phyloP scores from a whole-genome alignment of 2,113 vertebrate genomes.

The Erinaceus europaeus region DNA sequence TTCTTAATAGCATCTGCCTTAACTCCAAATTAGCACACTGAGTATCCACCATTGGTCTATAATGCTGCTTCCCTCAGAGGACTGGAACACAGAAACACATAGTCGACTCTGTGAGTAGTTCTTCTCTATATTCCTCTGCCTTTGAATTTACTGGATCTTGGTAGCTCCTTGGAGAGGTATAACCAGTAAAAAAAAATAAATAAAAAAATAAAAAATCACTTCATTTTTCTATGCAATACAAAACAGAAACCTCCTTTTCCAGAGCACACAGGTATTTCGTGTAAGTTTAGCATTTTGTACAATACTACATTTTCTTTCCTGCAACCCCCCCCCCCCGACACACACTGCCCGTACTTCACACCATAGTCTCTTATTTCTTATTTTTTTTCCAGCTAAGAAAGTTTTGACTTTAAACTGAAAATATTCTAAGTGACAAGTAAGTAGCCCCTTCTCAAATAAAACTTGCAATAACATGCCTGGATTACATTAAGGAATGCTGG shows the following conservation, averaged over 20 bases:
- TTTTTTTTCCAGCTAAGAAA: neutral
- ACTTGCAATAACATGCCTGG: constrained; percentile 68
- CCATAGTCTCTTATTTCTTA: constrained; percentile 13
- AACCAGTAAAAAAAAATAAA: no score
- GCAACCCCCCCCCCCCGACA: neutral
- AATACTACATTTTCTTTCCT: constrained; percentile 39
- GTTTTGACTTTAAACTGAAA: constrained; percentile 28
- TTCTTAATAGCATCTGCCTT: neutral
- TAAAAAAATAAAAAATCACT: constrained; percentile 1
- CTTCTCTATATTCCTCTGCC: neutral
- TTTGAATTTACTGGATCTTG: constrained; percentile 25
- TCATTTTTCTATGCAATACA: constrained; percentile 40
- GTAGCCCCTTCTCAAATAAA: constrained; percentile 68
- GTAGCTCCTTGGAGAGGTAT: constrained; percentile 31
- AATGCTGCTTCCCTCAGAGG: fast-evolving
- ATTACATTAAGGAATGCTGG: constrained; percentile 76
- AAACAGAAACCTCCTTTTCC: constrained; percentile 44
- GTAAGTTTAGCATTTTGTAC: neutral
- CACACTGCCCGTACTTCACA: neutral
- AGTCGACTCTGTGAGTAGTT: neutral
- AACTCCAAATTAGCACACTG: neutral
- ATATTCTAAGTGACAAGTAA: constrained; percentile 71
- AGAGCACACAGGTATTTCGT: neutral
- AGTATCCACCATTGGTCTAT: neutral
- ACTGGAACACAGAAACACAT: neutral